Base-by-base conservation (phyloP, 2,888 invertebrate genomes). In the Cephus nigrinus region DNA sequence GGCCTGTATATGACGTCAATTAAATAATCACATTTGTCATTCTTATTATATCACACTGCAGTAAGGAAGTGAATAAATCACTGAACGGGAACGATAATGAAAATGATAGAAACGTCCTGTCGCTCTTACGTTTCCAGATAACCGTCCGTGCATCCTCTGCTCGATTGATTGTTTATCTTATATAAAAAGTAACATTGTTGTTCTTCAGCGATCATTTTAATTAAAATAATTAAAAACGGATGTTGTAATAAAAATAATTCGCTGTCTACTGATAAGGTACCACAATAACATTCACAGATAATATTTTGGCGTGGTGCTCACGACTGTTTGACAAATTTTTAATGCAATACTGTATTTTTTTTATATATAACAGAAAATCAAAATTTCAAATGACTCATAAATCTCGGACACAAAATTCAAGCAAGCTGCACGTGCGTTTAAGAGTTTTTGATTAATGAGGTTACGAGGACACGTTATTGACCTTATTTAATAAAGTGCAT, bases 401-500 rank as follows among this genome's bases (percentile, higher is more conserved):
- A 55, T 0, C 15, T 55, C 55, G 23, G 15, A 55, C 9, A 23
- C 5, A 23, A 23, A 55, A 55, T 23, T 55, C 55, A 23, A 55
- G 23, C 5, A 23, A 23, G 23, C 55, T 23, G 55, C 55, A 55
- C 55, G 55, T 23, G 23, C 23, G 55, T 55, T 9, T 55, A 23
- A 55, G 55, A 23, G 9, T 23, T 55, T 23, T 0, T 55, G 55
- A 55, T 23, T 15, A 55, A 55, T 9, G 23, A 15, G 71, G 71
- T 71, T 33, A 71, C 1, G 15, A 31, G 71, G 32, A 4, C 71
- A 33, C 71, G 71, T 33, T 15, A 71, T 71, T 71, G 71, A 33
- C 71, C 71, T 71, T 31, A 71, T 71, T 71, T 31, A 71, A 71
- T 32, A 31, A 71, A 23, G 31, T 71, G 71, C 71, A 33, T 33